A percentile compares a stretch with the other conserved stretches of the same genome.
Conservation (phyloP, 1,140 invertebrate species). For the Zelostemma sp. region DNA sequence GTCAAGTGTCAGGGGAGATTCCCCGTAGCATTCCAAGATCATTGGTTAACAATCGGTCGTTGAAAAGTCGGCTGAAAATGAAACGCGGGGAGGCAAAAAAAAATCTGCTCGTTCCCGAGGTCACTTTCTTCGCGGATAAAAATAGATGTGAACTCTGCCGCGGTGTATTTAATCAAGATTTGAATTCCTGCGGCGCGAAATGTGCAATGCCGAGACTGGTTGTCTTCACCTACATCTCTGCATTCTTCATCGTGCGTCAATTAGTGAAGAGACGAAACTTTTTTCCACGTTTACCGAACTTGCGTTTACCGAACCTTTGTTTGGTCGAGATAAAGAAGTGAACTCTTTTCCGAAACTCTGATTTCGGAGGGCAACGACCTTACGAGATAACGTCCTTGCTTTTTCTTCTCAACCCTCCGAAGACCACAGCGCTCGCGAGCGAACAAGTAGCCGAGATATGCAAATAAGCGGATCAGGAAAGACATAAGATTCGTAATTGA, state of each 20-base stretch:
- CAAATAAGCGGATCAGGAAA: slow-evolving; percentile 4
- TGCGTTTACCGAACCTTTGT: no score
- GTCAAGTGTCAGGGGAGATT: no score
- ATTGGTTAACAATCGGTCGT: no score
- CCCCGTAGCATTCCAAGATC: no score
- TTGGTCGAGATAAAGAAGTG: background rate
- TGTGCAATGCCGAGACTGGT: slow-evolving; percentile 38
- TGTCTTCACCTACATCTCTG: slow-evolving; percentile 39
- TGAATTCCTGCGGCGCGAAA: slow-evolving; percentile 42
- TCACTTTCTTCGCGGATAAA: slow-evolving; percentile 37
- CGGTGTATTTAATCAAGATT: slow-evolving; percentile 46
- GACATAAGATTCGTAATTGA: slow-evolving; percentile 9
- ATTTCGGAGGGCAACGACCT: slow-evolving; percentile 5
- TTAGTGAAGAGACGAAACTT: no score
- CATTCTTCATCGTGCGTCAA: background rate
- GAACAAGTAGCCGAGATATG: slow-evolving; percentile 1
- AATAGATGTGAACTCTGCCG: slow-evolving; percentile 44
- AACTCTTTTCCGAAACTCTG: background rate
- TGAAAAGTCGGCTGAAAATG: slow-evolving; percentile 6
- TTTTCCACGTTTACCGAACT: no score
- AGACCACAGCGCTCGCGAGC: background rate
- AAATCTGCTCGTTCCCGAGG: slow-evolving; percentile 2
- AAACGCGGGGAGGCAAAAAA: slow-evolving; percentile 12
- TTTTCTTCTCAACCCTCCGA: background rate
- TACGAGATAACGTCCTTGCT: slow-evolving; percentile 9